These are phyloP conservation scores for Brachionus koreanus DNA, from an alignment of 1,140 invertebrate species.

Conservation along the genomic window DNA sequence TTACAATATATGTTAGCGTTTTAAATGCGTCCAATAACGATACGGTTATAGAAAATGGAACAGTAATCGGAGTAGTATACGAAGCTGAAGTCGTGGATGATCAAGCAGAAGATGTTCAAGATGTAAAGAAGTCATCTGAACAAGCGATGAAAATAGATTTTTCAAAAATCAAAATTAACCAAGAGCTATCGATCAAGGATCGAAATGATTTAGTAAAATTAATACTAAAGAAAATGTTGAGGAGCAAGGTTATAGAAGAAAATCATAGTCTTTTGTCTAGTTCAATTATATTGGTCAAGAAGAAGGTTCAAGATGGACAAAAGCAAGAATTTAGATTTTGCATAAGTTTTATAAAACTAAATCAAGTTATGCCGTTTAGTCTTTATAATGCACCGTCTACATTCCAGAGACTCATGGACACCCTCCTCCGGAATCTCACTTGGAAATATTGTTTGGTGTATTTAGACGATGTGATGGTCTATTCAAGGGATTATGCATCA, in stretches of 20 bases:
- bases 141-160: neutral
- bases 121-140: neutral
- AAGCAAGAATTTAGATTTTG: slow-evolving; percentile 47
- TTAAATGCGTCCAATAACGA: neutral
- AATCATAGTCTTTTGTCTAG: neutral
- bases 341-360: slow-evolving; percentile 21
- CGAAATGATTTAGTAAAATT: neutral
- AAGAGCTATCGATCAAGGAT: neutral
- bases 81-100: neutral
- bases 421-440: slow-evolving; percentile 45
- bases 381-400: slow-evolving; percentile 48
- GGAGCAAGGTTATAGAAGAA: neutral
- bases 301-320: neutral
- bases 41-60: neutral
- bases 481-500: neutral
- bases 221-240: neutral
- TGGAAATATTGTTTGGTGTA: slow-evolving; percentile 13
- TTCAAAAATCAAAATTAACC: neutral
- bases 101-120: neutral
- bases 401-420: slow-evolving; percentile 52
- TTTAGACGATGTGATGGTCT: slow-evolving; percentile 39
- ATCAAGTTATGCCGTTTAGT: slow-evolving; percentile 46
- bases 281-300: slow-evolving; percentile 2
- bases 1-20: neutral
- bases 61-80: neutral